Evolutionary conservation across 2,797 vertebrate species (phyloP).

Genomic region (Nyctalus aviator): DNA sequence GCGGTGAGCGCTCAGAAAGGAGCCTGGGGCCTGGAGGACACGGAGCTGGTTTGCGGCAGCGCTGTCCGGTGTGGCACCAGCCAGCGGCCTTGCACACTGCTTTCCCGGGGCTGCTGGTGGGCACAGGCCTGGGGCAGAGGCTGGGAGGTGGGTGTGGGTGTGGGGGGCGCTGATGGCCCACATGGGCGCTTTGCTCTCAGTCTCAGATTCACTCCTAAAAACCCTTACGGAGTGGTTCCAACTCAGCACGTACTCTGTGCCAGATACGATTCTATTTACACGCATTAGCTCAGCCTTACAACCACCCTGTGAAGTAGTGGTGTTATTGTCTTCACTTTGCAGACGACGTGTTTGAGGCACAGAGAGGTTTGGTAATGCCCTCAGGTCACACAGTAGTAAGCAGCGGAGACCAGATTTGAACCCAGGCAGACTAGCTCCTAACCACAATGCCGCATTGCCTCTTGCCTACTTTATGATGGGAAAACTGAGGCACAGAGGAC

Average conservation of each 20-base stretch:
- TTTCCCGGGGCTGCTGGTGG: background rate
- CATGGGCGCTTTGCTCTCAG: background rate
- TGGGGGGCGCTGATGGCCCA: background rate
- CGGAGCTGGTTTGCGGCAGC: background rate
- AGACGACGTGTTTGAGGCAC: background rate
- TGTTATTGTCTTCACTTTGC: background rate
- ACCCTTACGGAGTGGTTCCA: background rate
- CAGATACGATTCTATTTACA: background rate
- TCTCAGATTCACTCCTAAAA: background rate
- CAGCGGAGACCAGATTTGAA: background rate
- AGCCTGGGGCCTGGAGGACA: rapidly evolving
- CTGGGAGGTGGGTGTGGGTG: background rate
- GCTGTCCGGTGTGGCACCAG: background rate
- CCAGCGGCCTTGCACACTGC: rapidly evolving
- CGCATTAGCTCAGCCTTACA: background rate
- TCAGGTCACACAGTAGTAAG: background rate
- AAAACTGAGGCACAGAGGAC: slow-evolving; percentile 26
- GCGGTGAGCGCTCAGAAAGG: background rate
- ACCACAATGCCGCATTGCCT: background rate
- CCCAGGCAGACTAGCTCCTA: background rate
- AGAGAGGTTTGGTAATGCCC: background rate
- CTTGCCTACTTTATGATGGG: background rate
- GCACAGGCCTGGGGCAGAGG: background rate
- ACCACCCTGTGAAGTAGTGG: background rate
- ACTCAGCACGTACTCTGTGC: background rate